phyloP scores from a whole-genome alignment of 2,113 vertebrate genomes.

The Candoia aspera region DNA sequence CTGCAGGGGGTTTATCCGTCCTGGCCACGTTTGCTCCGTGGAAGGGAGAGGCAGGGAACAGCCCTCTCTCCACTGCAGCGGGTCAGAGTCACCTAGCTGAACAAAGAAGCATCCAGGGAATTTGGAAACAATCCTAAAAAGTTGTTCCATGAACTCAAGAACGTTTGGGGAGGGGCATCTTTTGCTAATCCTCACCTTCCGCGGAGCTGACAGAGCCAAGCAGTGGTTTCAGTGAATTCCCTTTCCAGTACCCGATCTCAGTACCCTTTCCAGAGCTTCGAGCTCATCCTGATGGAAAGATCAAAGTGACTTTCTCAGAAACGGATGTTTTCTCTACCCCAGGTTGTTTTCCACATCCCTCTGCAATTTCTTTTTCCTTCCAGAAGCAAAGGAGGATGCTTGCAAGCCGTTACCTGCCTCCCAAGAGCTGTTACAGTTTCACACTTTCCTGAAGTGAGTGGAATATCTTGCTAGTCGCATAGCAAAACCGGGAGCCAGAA shows the following conservation, averaged over 20 bases:
- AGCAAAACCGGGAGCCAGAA: neutral
- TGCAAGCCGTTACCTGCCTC: rapidly evolving
- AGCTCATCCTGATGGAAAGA: neutral
- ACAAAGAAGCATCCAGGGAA: neutral
- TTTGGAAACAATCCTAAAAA: neutral
- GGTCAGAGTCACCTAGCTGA: neutral
- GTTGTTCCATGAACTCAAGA: neutral
- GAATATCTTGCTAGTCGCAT: rapidly evolving
- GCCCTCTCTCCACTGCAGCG: no score
- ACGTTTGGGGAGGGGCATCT: neutral
- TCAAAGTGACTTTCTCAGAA: rapidly evolving
- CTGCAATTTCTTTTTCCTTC: neutral
- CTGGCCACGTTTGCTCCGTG: no score
- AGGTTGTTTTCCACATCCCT: neutral
- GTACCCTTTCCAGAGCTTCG: neutral
- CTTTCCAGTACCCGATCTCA: neutral
- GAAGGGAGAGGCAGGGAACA: no score
- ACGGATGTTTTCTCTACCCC: no score
- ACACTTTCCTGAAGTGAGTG: slow-evolving; percentile 42
- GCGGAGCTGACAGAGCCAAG: no score
- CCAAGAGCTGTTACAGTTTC: neutral
- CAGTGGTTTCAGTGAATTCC: neutral
- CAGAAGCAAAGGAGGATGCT: slow-evolving; percentile 16
- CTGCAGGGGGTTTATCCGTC: no score
- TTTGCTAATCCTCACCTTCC: neutral